Evolutionary conservation across 2,888 invertebrate genomes (phyloP), one percentile per base, ranked within the genome.

Genomic region (Cosmia trapezina): DNA sequence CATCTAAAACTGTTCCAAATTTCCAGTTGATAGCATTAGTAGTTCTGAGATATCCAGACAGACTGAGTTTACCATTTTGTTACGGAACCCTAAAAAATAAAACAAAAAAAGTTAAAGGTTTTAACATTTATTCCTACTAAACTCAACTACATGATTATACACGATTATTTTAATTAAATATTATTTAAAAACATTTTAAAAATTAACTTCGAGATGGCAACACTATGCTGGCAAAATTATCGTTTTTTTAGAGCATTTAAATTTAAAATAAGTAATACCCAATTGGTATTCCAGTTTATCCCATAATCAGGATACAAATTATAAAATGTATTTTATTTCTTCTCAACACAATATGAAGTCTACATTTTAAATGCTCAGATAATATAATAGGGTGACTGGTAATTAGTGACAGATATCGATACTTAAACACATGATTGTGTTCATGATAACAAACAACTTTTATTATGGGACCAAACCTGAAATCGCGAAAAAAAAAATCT

Each of bases 101-200:
- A 79, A 79, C 71, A 63, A 4, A 67, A 14, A 60, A 4, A 12
- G 11, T 3, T 49, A 74, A 84, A 80, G 85, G 72, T 72, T 70
- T 65, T 78, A 89, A 89, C 88, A 86, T 87, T 88, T 89, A 89
- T 87, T 90, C 80, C 87, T 90, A 88, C 72, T 74, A 73, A 81
- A 88, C 81, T 77, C 81, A 85, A 76, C 86, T 87, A 86, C 87
- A 74, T 66, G 73, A 82, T 83, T 89, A 83, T 49, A 80, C 56
- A 83, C 72, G 81, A 81, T 88, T 77, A 83, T 72, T 69, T 63
- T 60, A 61, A 67, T 63, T 65, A 77, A 71, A 73, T 59, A 77
- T 37, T 17, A 65, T 47, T 54, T 28, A 19, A 61, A 67, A 63
- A 69, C 41, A 67, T 54, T 51, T 14, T 14, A 45, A 59, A n/a